These are phyloP conservation scores for Manduca sexta DNA, from an alignment of 1,140 invertebrate species.

Conservation along the genomic window DNA sequence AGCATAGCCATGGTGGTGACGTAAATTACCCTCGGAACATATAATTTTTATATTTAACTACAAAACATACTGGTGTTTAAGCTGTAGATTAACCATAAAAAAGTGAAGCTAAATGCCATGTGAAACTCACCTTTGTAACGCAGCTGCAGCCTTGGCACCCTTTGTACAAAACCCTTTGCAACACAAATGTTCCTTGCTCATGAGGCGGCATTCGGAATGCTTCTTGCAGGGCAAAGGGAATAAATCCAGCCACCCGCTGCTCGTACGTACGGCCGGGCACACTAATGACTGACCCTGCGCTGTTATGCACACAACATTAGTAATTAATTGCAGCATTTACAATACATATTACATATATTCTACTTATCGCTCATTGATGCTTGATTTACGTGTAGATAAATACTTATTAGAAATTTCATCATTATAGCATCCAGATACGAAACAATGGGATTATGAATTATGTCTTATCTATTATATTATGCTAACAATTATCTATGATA, in stretches of 20 bases:
- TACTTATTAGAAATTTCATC: no score
- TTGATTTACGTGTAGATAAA: no score
- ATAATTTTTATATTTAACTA: background rate
- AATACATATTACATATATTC: no score
- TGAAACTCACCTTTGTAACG: slow-evolving; percentile 38
- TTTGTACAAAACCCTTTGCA: slow-evolving; percentile 67
- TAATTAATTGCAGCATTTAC: background rate
- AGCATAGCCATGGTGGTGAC: no score
- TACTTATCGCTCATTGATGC: no score
- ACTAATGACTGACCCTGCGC: slow-evolving; percentile 43
- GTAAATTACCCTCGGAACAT: no score
- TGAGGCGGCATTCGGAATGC: slow-evolving; percentile 57
- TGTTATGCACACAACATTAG: slow-evolving; percentile 9
- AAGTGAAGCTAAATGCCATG: slow-evolving; percentile 1
- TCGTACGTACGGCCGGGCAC: slow-evolving; percentile 58
- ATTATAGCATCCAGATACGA: no score
- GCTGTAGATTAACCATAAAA: background rate
- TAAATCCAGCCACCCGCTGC: slow-evolving; percentile 64
- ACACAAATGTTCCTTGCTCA: slow-evolving; percentile 61
- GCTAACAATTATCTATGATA: no score
- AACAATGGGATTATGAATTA: no score
- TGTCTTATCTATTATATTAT: no score
- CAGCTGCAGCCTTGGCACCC: slow-evolving; percentile 32
- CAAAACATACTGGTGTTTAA: no score
- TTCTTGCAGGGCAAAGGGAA: slow-evolving; percentile 67